A percentile compares a stretch with the other conserved stretches of the same genome.
Conservation (phyloP, 2,797 vertebrate genomes). For the Artibeus jamaicensis region DNA sequence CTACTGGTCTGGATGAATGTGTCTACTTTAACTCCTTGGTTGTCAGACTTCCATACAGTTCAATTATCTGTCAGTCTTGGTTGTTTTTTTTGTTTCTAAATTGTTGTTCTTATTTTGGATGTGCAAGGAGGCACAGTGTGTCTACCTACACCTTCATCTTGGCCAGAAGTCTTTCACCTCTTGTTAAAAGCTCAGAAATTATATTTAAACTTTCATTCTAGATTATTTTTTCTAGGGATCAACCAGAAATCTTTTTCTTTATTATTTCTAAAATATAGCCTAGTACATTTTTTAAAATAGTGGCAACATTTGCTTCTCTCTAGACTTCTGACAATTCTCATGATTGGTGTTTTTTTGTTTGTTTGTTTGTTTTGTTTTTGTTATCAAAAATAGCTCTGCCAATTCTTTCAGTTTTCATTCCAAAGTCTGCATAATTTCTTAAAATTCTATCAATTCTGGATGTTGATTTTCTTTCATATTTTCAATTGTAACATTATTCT, state of each 20-base stretch:
- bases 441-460: neutral
- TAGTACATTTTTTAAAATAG: neutral
- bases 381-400: neutral
- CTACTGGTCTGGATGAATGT: too few relatives aligned
- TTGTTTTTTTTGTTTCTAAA: too few relatives aligned
- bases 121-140: too few relatives aligned
- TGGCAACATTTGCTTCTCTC: neutral
- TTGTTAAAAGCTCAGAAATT: neutral
- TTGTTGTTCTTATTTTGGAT: too few relatives aligned
- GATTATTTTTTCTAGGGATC: neutral
- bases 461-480: constrained; percentile 2
- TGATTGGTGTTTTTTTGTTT: neutral
- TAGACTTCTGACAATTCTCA: neutral
- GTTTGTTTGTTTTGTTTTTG: neutral
- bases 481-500: neutral
- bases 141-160: too few relatives aligned
- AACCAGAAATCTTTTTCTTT: neutral
- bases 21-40: too few relatives aligned
- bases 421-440: neutral
- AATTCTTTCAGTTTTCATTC: neutral
- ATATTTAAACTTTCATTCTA: constrained; percentile 13
- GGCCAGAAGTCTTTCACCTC: too few relatives aligned
- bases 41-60: too few relatives aligned
- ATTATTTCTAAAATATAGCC: neutral
- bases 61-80: too few relatives aligned